Base-by-base conservation (phyloP, 1,140 invertebrate species). In the Saccostrea glomerata region DNA sequence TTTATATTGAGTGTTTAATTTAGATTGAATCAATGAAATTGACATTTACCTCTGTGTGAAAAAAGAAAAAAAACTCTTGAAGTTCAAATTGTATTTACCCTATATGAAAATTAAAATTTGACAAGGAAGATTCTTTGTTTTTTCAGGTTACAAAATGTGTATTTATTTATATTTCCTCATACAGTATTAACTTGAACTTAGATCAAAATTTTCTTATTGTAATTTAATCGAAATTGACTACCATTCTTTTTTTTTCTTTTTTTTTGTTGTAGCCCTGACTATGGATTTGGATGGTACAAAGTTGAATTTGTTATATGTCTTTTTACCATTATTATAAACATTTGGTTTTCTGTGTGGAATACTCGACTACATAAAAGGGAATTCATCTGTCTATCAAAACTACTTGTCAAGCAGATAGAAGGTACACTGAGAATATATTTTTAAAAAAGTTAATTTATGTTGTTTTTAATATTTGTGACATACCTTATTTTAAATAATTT, bases 231-330 rank as follows among this genome's bases (percentile, higher is more conserved):
- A 63, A 20, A 63, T 63, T 63, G 58, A 63, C 58, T 63, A 63
- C 5, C n/a, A 17, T 20, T 63, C 58, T 63, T 2, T 2, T 63
- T 63, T 63, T n/a, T 6, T 77, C 0, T 77, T 77, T 77, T 25
- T 9, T 25, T 63, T 56, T 85, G n/a, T 85, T 77, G 5, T 66
- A 85, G 83, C 82, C 13, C 54, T 66, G 66, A 84, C 36, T 70
- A 82, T 89, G 60, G 73, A n/a, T 63, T 83, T 89, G 82, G 73
- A 25, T 82, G 70, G 36, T 82, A 56, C 20, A 85, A 73, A 30
- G 54, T 85, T 25, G 82, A 82, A 56, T 82, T 87, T 25, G 55
- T 85, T 4, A 17, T 87, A 12, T 63, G 58, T 25, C 17, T 85
- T n/a, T 20, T 66, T 20, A 58, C 54, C 17, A 23, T 87, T 20